Percentiles rank a stretch among this genome's conserved stretches.
Evolutionary conservation across 2,888 invertebrate genomes (phyloP).

Genomic region (Caenorhabditis angaria): DNA sequence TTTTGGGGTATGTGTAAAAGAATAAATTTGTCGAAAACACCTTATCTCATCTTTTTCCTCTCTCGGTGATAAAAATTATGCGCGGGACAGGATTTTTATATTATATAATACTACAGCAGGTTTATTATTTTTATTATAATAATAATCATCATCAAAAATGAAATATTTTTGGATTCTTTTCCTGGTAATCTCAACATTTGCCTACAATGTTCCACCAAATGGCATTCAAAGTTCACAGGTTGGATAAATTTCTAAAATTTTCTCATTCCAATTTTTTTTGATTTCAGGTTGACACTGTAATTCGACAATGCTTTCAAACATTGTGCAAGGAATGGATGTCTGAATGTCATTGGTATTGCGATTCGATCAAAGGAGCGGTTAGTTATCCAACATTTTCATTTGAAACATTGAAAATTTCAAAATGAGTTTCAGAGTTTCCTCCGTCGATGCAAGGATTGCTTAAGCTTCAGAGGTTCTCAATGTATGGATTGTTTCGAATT

Average conservation of each 20-base stretch:
- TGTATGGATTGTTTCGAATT: conserved; percentile 65
- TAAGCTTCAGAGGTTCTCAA: conserved; percentile 59
- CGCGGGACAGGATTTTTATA: background rate
- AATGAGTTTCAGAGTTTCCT: conserved; percentile 46
- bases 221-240: conserved; percentile 53
- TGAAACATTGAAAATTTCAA: background rate
- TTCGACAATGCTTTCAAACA: conserved; percentile 63
- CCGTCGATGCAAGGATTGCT: conserved; percentile 59
- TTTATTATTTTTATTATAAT: conserved; percentile 26
- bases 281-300: conserved; percentile 63
- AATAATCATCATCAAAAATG: conserved; percentile 27
- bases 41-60: conserved; percentile 6
- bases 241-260: conserved; percentile 9
- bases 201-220: conserved; percentile 55
- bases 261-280: background rate
- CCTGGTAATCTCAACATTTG: conserved; percentile 14
- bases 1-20: conserved; percentile 44
- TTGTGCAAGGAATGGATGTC: conserved; percentile 67
- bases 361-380: conserved; percentile 59
- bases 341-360: conserved; percentile 67
- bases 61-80: conserved; percentile 17
- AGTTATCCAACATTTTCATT: conserved; percentile 14
- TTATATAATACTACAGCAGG: too few relatives aligned
- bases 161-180: too few relatives aligned
- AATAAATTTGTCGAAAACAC: conserved; percentile 43